Evolutionary conservation across 2,888 invertebrate genomes (phyloP), one percentile per base, ranked within the genome.

Genomic region (Plagiodera versicolora): DNA sequence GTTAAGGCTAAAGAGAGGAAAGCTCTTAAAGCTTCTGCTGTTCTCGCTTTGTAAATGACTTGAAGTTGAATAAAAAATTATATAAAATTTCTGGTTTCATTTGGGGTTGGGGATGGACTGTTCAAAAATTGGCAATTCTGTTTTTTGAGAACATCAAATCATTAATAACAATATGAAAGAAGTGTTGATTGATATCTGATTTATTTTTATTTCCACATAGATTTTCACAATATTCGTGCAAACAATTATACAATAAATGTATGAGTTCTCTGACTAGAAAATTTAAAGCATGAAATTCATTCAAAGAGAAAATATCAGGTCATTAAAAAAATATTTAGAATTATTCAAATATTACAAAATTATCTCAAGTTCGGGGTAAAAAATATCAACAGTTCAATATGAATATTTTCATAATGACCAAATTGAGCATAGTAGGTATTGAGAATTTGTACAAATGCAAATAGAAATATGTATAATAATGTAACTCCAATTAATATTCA

Each of bases 1-100:
- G 90, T 98, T 69, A 90, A 90, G 67, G 87, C 87, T 39, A 79
- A 79, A 58, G 78, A 79, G 66, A 76, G 78, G 58, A 80, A 77
- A 65, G 75, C 75, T 44, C 70, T 76, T 45, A 77, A 76, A 69
- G 74, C 76, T 52, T 74, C 70, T 47, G 75, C 68, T 28, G 68
- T 74, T 60, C 64, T 75, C 53, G 67, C 72, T 64, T 69, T 77
- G 70, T 73, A 69, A 72, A 57, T 62, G 59, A 53, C 52, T 61
- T 60, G 55, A 61, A 47, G 35, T 64, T 63, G 53, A 67, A 63
- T 64, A 66, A 65, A 65, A 65, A 65, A 39, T n/a, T 57, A 61
- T 58, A 16, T 47, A 49, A 44, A 17, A 53, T 11, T 58, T 58
- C 24, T 35, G 8, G 9, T 14, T 39, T 14, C 6, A 24, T 24